Conservation (phyloP, 2,113 vertebrate genomes). For the Oceanodroma tethys region DNA sequence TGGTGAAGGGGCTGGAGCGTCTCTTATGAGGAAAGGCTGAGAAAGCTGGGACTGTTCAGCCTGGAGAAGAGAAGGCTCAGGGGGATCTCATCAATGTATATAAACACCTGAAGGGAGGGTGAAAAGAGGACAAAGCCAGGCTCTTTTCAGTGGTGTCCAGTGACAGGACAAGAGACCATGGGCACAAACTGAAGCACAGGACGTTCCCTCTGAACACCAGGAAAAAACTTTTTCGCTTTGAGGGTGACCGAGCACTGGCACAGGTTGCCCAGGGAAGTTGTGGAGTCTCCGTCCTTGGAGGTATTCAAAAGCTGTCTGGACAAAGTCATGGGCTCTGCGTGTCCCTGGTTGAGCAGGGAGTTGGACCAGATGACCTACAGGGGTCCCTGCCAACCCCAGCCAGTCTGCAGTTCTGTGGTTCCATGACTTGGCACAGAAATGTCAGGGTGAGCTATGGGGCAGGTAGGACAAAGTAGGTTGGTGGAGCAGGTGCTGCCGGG, state of each 20-base stretch:
- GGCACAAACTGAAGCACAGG: not conserved
- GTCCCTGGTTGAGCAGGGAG: not conserved
- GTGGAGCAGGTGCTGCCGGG: fast-evolving
- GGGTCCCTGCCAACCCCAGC: not conserved
- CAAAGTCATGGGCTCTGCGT: not conserved
- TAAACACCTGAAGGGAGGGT: not conserved
- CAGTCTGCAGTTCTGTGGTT: not conserved
- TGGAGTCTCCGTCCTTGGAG: not conserved
- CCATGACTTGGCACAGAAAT: not conserved
- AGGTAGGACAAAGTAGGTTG: not conserved
- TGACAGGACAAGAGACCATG: not conserved
- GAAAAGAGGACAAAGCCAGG: not conserved
- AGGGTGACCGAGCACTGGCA: not conserved
- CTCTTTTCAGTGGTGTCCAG: not conserved
- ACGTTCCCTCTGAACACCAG: not conserved
- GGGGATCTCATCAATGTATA: not conserved
- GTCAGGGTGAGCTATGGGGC: not conserved
- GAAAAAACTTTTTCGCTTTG: not conserved
- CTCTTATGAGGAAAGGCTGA: not conserved
- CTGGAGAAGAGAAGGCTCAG: not conserved
- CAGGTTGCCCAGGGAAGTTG: not conserved
- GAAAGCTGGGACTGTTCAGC: not conserved
- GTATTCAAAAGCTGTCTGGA: not conserved
- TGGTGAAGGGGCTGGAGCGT: not conserved
- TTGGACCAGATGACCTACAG: not conserved